Evolutionary conservation across 1,140 invertebrate genomes (phyloP), one percentile per base, ranked within the genome.

Genomic region (Papilio helenus): DNA sequence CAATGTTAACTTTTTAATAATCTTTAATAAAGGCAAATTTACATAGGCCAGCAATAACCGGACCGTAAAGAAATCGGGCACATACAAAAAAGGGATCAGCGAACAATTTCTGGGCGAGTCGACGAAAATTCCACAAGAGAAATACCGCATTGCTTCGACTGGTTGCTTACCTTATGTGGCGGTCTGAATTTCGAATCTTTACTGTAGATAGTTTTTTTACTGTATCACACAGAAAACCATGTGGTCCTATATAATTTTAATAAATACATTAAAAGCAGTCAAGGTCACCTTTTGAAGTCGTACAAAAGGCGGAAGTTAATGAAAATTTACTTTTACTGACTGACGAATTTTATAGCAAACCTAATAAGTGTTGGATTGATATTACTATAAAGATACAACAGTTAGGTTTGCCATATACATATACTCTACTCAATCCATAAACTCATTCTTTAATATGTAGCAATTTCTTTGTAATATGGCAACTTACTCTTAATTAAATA

Each of bases 101-200:
- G 73, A 29, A 74, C 42, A 74, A 76, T 51, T 76, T 76, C 73
- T 46, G 26, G 73, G 26, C 44, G 46, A 68, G 73, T 76, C 73
- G 44, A 51, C 72, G 23, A 74, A 74, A 74, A 74, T 74, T 74
- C 72, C 72, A 7, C 72, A 74, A 74, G 72, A 74, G 44, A 44
- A 49, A 74, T 74, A 74, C 72, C 72, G 72, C 72, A 49, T 74
- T 74, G 46, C 42, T 74, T 39, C 42, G 34, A 74, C 72, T 74
- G 72, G 72, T 51, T 44, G 46, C 72, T 51, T 29, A 16, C 72
- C 72, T 74, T 74, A 49, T 74, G 20, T 44, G 72, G 72, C 46
- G 72, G 23, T 49, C 72, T 74, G 34, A 29, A 44, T 51, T 65
- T 74, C 44, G 72, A 29, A 74, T 74, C 23, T 74, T 16, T 49